Evolutionary conservation across 2,888 invertebrate species (phyloP).

Genomic region (Lasioglossum leucozonium): DNA sequence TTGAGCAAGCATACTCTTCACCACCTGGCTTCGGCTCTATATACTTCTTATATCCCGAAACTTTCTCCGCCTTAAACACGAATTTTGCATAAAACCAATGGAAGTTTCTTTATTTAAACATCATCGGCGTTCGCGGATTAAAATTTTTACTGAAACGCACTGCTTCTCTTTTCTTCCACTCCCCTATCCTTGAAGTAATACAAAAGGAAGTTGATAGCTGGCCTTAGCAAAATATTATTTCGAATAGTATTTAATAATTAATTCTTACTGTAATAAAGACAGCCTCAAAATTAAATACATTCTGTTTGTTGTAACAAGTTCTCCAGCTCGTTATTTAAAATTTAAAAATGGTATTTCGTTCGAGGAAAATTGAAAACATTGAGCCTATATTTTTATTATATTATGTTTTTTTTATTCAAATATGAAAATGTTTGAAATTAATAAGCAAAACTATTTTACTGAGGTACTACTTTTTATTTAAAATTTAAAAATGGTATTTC

Average conservation of each 20-base stretch:
- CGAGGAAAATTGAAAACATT: not conserved
- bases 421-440: no score
- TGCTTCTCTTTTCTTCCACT: not conserved
- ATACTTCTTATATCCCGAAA: conserved; percentile 64
- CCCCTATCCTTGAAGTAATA: not conserved
- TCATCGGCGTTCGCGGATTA: conserved; percentile 58
- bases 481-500: not conserved
- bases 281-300: not conserved
- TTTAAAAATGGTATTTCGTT: not conserved
- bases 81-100: conserved; percentile 65
- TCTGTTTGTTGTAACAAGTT: not conserved
- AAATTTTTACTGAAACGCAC: conserved; percentile 59
- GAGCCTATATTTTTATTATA: not conserved
- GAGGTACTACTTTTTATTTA: not conserved
- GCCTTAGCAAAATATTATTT: not conserved
- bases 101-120: conserved; percentile 70
- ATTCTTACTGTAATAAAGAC: not conserved
- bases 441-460: no score
- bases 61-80: conserved; percentile 59
- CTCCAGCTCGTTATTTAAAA: not conserved
- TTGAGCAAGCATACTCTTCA: conserved; percentile 66
- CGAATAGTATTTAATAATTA: not conserved
- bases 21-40: conserved; percentile 54
- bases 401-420: no score
- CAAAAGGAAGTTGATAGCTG: conserved; percentile 13